Evolutionary conservation across 1,140 invertebrate species (phyloP).

Genomic region (Ceratosolen solmsi): DNA sequence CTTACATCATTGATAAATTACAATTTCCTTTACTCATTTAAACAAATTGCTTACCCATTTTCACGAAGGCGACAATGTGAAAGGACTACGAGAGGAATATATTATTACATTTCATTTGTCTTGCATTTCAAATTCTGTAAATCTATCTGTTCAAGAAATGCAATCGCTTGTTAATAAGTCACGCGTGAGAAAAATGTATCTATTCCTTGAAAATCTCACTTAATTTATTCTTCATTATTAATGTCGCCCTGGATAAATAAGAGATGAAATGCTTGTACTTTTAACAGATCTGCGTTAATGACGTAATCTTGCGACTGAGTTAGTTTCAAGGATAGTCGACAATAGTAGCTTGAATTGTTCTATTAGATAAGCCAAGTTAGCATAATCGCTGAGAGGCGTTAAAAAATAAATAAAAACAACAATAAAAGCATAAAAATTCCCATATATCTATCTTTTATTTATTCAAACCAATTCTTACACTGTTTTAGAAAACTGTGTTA

Average conservation of each 20-base stretch:
- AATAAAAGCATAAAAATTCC: neutral
- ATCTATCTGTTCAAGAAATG: neutral
- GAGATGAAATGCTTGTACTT: neutral
- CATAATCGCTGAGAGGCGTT: neutral
- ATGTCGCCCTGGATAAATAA: neutral
- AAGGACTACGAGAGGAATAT: neutral
- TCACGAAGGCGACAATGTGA: slow-evolving; percentile 13
- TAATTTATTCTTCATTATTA: neutral
- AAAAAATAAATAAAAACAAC: neutral
- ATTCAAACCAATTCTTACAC: slow-evolving; percentile 48
- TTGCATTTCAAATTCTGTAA: neutral
- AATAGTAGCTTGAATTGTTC: neutral
- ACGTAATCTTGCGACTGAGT: neutral
- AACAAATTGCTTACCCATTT: neutral
- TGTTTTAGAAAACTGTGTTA: slow-evolving; percentile 65
- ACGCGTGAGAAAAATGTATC: neutral
- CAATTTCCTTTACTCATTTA: neutral
- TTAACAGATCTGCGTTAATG: no score
- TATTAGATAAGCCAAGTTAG: neutral
- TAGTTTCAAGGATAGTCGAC: neutral
- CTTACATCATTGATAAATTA: neutral
- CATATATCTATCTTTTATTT: neutral
- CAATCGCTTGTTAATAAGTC: neutral
- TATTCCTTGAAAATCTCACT: neutral
- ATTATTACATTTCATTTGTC: slow-evolving; percentile 5